phyloP scores from a whole-genome alignment of 2,888 invertebrate genomes.

The Apotomis capreana region DNA sequence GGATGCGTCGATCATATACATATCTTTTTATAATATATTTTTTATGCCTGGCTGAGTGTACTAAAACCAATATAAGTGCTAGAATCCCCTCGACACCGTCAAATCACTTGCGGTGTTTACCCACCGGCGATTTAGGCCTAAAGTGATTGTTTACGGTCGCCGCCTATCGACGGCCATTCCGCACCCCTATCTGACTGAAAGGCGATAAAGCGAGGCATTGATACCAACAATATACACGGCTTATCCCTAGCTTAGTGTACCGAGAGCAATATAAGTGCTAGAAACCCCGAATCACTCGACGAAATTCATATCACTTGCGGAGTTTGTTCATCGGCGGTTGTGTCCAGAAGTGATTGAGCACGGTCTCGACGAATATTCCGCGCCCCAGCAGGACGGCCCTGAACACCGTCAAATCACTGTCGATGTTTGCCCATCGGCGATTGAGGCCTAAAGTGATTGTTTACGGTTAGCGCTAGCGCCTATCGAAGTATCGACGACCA shows the following conservation, averaged over 20 bases:
- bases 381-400: not conserved
- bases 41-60: not conserved
- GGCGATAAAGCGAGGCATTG: too few relatives aligned
- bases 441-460: not conserved
- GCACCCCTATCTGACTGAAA: not conserved
- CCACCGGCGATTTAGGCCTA: not conserved
- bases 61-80: not conserved
- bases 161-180: not conserved
- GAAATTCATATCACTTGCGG: too few relatives aligned
- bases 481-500: not conserved
- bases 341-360: too few relatives aligned
- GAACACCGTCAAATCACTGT: slow-evolving; percentile 19
- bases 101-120: slow-evolving; percentile 20
- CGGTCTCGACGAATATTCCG: too few relatives aligned
- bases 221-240: too few relatives aligned
- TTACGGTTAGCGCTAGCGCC: not conserved
- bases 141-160: slow-evolving; percentile 5
- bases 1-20: too few relatives aligned
- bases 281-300: not conserved
- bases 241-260: not conserved
- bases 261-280: not conserved
- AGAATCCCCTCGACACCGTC: slow-evolving; percentile 13
- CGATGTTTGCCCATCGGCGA: slow-evolving; percentile 7
- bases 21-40: too few relatives aligned
- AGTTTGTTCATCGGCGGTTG: too few relatives aligned